These are phyloP conservation scores for Galaxias olidus DNA, from an alignment of 2,797 vertebrate genomes.

Conservation along the genomic window DNA sequence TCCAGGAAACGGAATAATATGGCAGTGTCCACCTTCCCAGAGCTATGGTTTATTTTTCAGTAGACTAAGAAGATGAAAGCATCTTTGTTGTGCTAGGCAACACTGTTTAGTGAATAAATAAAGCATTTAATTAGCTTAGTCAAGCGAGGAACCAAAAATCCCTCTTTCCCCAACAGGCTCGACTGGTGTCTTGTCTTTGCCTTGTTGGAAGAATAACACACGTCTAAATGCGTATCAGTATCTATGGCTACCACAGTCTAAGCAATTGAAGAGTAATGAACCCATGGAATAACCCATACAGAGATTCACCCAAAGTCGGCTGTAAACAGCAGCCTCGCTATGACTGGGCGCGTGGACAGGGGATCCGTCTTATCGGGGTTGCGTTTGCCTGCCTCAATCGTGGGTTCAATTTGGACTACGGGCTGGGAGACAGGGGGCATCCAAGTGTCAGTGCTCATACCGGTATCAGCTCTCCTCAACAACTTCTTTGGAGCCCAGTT, in stretches of 20 bases:
- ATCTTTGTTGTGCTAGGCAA: constrained; percentile 36
- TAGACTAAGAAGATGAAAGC: constrained; percentile 49
- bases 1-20: constrained; percentile 62
- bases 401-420: constrained; percentile 1
- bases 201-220: constrained; percentile 53
- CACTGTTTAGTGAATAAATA: constrained; percentile 55
- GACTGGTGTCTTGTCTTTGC: constrained; percentile 26
- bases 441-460: constrained; percentile 49
- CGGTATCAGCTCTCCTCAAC: neutral
- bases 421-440: constrained; percentile 8
- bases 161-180: constrained; percentile 30
- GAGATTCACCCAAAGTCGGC: too few species aligned
- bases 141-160: constrained; percentile 40
- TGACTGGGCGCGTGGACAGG: constrained; percentile 22
- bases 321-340: too few species aligned
- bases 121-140: constrained; percentile 54
- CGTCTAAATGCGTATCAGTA: constrained; percentile 21
- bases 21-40: constrained; percentile 57
- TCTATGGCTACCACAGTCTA: constrained; percentile 49
- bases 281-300: constrained; percentile 5
- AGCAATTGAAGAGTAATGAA: constrained; percentile 38
- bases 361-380: constrained; percentile 33
- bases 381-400: constrained; percentile 23
- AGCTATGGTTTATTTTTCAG: constrained; percentile 60
- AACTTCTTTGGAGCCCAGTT: neutral